These are phyloP conservation scores for Amphiura filiformis DNA, from an alignment of 35 echinoderm and acorn worm genomes.

Conservation along the genomic window DNA sequence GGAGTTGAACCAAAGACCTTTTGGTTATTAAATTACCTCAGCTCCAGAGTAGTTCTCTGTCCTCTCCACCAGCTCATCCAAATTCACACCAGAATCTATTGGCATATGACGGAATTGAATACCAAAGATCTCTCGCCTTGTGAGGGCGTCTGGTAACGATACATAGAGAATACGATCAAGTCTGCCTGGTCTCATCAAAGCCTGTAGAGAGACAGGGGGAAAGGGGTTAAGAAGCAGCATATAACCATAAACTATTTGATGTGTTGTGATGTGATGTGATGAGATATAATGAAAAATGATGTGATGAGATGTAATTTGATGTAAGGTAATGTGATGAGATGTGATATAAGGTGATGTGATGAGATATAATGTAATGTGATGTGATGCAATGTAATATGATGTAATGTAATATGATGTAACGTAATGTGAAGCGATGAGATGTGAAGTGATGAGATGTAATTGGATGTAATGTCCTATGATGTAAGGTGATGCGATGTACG, in stretches of 20 bases:
- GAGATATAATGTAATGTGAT: no score
- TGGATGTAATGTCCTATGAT: no score
- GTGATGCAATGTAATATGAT: no score
- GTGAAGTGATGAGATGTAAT: no score
- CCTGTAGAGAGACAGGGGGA: conserved; percentile 51
- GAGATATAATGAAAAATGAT: no score
- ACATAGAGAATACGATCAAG: conserved; percentile 92
- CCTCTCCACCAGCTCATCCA: conserved; percentile 45
- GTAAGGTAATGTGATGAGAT: background rate
- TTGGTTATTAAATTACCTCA: no score
- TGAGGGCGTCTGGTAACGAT: conserved; percentile 71
- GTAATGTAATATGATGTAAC: no score
- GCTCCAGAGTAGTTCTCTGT: conserved; percentile 90
- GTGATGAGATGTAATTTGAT: no score
- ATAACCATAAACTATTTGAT: background rate
- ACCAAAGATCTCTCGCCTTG: conserved; percentile 76
- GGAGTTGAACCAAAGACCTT: no score
- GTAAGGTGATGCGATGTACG: no score
- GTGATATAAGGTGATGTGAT: no score
- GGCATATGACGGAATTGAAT: conserved; percentile 91
- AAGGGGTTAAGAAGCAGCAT: background rate
- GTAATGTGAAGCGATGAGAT: no score
- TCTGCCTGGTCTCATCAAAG: conserved; percentile 84
- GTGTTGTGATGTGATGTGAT: background rate
- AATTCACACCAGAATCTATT: conserved; percentile 42